A percentile compares a stretch with the other conserved stretches of the same genome.
phyloP scores from a whole-genome alignment of 2,113 vertebrate genomes.

The Saguinus midas region DNA sequence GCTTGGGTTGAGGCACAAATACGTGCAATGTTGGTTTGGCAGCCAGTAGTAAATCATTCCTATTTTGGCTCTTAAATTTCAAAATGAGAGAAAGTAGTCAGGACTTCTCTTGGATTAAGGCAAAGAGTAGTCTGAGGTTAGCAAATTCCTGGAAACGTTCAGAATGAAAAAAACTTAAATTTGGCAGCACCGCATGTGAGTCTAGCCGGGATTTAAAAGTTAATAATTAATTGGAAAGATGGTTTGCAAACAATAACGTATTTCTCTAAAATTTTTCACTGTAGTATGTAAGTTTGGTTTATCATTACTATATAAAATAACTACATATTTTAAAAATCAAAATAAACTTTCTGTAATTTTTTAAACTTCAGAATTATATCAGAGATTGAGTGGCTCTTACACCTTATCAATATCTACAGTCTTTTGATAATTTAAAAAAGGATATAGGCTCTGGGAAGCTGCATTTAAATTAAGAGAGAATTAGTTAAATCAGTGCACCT shows the following conservation, averaged over 20 bases:
- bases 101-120: not conserved
- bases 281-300: not conserved
- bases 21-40: not conserved
- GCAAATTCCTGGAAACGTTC: not conserved
- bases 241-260: not conserved
- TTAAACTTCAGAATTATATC: not conserved
- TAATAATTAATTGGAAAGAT: not conserved
- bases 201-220: not conserved
- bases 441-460: not conserved
- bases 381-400: not conserved
- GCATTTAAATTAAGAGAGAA: not conserved
- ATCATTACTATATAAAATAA: not conserved
- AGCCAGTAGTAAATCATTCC: not conserved
- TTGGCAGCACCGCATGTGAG: not conserved
- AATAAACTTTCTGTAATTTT: not conserved
- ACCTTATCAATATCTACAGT: not conserved
- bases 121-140: not conserved
- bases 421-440: not conserved
- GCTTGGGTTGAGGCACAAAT: not conserved
- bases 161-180: not conserved
- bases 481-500: not conserved
- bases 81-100: not conserved
- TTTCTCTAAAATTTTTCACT: not conserved
- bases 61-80: not conserved
- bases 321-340: not conserved